Base-by-base conservation (phyloP, 2,888 invertebrate species). In the Orthosia gothica region DNA sequence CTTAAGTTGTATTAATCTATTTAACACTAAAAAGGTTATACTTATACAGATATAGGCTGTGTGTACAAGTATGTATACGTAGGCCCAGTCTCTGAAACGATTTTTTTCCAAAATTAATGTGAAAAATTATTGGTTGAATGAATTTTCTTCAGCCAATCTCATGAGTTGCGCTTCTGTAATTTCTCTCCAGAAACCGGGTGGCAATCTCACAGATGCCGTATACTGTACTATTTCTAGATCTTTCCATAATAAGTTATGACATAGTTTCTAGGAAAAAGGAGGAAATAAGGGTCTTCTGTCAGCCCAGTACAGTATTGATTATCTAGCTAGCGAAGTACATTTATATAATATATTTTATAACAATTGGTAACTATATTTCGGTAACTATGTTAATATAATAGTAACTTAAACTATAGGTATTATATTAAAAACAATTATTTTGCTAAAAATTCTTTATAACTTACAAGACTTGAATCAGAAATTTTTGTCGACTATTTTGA, bases 361-460 rank as follows among this genome's bases (percentile, higher is more conserved):
- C 82, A 84, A 88, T 80, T 87, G 85, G 87, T 87, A 87, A 88
- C 87, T 86, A 82, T 85, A 83, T 82, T 77, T 83, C 82, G 86
- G 83, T 87, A 87, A 86, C 82, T 83, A 83, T 75, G 52, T 52
- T 79, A 79, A 55, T 72, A 49, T 50, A 76, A 61, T 78, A 75
- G 75, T 87, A 85, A 67, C 78, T 81, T 85, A 86, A 49, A 57
- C 49, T 76, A 70, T 71, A 74, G 58, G 75, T 76, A 74, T 81
- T 83, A 83, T 74, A 81, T 75, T 83, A 81, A 86, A 83, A 87
- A 87, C 87, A 87, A 84, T 82, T 64, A 72, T 67, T 66, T 63
- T 79, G 68, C 40, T 55, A 67, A n/a, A 47, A 2, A 58, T 59
- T 74, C 70, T 74, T 63, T 15, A 16, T 50, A 80, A 50, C 32